phyloP scores from a whole-genome alignment of 2,888 invertebrate genomes.

The Cyaniris semiargus region DNA sequence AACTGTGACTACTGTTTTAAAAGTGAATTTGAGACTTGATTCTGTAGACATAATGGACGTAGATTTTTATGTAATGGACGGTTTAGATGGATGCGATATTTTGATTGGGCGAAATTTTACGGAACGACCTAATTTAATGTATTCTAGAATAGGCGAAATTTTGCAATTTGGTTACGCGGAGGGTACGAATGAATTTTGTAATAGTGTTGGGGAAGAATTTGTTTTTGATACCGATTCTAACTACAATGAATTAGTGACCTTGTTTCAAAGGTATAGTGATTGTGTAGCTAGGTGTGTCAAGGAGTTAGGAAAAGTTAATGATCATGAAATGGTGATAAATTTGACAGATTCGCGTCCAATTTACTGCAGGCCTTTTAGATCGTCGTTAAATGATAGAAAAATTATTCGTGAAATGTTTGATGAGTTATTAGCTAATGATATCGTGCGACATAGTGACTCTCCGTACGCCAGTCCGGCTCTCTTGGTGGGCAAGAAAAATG shows the following conservation, averaged over 20 bases:
- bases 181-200: constrained; percentile 32
- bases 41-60: constrained; percentile 6
- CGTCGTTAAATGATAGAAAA: background rate
- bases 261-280: constrained; percentile 11
- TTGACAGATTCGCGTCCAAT: background rate
- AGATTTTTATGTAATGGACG: constrained; percentile 23
- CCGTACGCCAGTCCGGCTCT: constrained; percentile 30
- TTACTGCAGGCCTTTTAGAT: constrained; percentile 17
- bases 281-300: background rate
- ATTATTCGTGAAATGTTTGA: constrained; percentile 17
- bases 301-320: constrained; percentile 24
- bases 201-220: constrained; percentile 27
- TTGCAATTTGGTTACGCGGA: constrained; percentile 38
- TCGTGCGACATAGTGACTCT: constrained; percentile 39
- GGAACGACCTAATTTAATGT: constrained; percentile 38
- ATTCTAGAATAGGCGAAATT: constrained; percentile 38
- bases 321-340: constrained; percentile 25
- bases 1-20: no score
- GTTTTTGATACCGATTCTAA: constrained; percentile 37
- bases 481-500: constrained; percentile 15
- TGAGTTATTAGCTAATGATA: constrained; percentile 15
- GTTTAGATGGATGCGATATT: constrained; percentile 25
- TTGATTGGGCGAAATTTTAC: constrained; percentile 38
- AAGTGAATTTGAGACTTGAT: no score
- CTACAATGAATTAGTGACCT: constrained; percentile 37